phyloP scores from a whole-genome alignment of 2,113 vertebrate species.

The Eublepharis macularius region DNA sequence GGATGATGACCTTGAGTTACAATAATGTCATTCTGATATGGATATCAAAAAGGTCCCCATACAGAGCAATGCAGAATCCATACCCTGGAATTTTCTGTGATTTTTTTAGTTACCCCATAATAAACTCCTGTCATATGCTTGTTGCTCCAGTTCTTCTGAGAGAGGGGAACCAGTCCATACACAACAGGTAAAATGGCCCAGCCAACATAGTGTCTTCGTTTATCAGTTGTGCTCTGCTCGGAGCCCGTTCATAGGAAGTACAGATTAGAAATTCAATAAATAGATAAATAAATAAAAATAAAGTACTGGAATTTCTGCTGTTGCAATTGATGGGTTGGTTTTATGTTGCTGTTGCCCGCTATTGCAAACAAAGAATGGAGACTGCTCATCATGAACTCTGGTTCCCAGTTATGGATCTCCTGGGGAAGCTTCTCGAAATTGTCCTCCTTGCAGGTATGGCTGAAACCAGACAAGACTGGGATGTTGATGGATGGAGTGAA shows the following conservation, averaged over 20 bases:
- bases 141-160: background rate
- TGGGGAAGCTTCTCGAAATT: too few relatives aligned
- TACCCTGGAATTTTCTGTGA: background rate
- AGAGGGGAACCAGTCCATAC: too few relatives aligned
- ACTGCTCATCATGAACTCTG: background rate
- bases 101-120: background rate
- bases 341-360: too few relatives aligned
- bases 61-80: background rate
- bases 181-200: too few relatives aligned
- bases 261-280: too few relatives aligned
- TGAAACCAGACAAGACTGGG: conserved; percentile 83
- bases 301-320: too few relatives aligned
- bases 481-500: conserved; percentile 92
- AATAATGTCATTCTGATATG: background rate
- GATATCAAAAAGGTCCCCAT: background rate
- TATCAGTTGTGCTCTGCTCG: too few relatives aligned
- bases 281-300: too few relatives aligned
- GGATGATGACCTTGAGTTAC: background rate
- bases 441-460: conserved; percentile 77
- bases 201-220: too few relatives aligned
- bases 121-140: background rate
- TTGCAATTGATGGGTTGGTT: too few relatives aligned
- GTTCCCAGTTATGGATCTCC: background rate
- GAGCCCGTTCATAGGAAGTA: too few relatives aligned
- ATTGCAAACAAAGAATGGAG: too few relatives aligned